Base-by-base conservation (phyloP, 2,797 vertebrate species). In the Pseudochaenichthys georgianus region DNA sequence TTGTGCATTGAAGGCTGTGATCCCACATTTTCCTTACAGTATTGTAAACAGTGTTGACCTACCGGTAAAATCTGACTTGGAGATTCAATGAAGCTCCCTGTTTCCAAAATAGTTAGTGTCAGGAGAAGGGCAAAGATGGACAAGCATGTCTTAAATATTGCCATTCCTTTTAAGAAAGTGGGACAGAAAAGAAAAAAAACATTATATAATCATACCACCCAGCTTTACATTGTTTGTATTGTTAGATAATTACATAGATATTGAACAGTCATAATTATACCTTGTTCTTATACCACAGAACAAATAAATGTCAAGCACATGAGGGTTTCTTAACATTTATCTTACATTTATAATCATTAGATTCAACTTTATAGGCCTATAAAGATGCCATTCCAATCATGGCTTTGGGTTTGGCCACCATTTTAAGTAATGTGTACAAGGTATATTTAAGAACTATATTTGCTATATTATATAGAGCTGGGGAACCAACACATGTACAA, bases 141-240 rank as follows among this genome's bases (percentile, higher is more conserved):
- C 47, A 84, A 38, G 21, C 51, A 60, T 66, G 75, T 80, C 73
- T 47, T 87, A 42, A 19, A 19, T 72, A 75, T 65, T 48, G 80
- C 89, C 93, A 94, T 94, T 81, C 73, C 88, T 89, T 67, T 66
- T 0, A 46, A 59, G 15, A 63, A 53, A 63, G n/a, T 63, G 13
- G n/a, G 3, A 51, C 8, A 71, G 9, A 65, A 64, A 46, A 13
- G 42, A 55, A 6, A 5, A 45, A 0, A 42, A 43, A 47, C 23
- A 43, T 42, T 13, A 69, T 4, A 8, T 13, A 3, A 2, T 45
- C 23, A 61, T 3, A 46, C 17, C 13, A 62, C 19, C 16, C 13
- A 68, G 16, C 7, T 51, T 66, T 45, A 53, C 11, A 5, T 21
- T n/a, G 31, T 52, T 11, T 65, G 41, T 8, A 38, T 58, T 38